phyloP scores from a whole-genome alignment of 2,888 invertebrate genomes.

The Kuschelorhynchus macadamiae region DNA sequence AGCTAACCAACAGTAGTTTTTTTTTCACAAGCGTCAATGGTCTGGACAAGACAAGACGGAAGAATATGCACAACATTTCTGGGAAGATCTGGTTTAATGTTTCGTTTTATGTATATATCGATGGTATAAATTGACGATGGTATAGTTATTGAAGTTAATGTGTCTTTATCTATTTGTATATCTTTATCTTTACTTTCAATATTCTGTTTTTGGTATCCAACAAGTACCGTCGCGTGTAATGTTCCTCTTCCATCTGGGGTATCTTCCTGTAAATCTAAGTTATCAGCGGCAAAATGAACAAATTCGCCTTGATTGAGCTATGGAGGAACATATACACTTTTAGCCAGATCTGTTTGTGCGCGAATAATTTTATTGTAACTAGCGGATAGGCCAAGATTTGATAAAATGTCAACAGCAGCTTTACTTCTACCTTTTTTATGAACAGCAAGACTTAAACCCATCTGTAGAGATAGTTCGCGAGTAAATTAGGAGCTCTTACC shows the following conservation, averaged over 20 bases:
- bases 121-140: neutral
- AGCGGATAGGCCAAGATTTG: neutral
- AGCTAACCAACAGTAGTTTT: neutral
- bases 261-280: neutral
- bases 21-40: too few species aligned
- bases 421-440: neutral
- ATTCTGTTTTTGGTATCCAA: constrained; percentile 2
- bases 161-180: neutral
- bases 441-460: too few species aligned
- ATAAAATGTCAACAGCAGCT: neutral
- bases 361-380: neutral
- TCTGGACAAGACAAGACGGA: too few species aligned
- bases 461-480: too few species aligned
- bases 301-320: neutral
- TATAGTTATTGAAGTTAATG: neutral
- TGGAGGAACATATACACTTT: constrained; percentile 2
- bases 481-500: too few species aligned
- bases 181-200: neutral
- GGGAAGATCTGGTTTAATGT: constrained; percentile 1
- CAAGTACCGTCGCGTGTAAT: neutral
- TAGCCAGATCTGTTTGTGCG: neutral
- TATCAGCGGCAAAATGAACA: neutral
- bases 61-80: too few species aligned
- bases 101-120: neutral
- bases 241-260: constrained; percentile 1